A percentile compares a stretch with the other conserved stretches of the same genome.
These are phyloP conservation scores for Gobionotothen gibberifrons DNA, from an alignment of 2,797 vertebrate species.

Conservation along the genomic window DNA sequence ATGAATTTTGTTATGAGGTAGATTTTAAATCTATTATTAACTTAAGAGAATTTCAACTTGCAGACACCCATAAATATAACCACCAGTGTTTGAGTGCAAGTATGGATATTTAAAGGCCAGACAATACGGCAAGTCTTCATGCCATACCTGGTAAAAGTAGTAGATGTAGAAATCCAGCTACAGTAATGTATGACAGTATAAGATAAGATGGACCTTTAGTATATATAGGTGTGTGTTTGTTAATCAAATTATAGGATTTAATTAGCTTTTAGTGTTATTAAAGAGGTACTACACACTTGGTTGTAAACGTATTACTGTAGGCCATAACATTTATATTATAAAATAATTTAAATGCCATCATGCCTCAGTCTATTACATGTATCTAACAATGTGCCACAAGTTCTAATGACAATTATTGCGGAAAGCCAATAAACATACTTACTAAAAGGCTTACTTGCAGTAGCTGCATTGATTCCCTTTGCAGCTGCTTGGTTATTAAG, in stretches of 20 bases:
- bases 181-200: background rate
- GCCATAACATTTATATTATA: no score
- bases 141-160: background rate
- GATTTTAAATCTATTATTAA: background rate
- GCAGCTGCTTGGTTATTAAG: conserved; percentile 13
- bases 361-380: no score
- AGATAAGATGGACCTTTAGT: background rate
- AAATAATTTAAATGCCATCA: no score
- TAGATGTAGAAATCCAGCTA: background rate
- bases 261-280: background rate
- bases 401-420: background rate
- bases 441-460: background rate
- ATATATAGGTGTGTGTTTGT: background rate
- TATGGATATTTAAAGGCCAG: background rate
- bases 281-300: no score
- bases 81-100: background rate
- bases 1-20: background rate
- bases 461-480: conserved; percentile 1
- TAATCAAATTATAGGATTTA: background rate
- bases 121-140: background rate
- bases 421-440: background rate
- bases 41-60: background rate
- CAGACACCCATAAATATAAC: background rate
- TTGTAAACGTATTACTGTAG: no score
- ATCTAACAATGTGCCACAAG: no score